Evolutionary conservation across 2,797 vertebrate species (phyloP).

Genomic region (Menidia menidia): DNA sequence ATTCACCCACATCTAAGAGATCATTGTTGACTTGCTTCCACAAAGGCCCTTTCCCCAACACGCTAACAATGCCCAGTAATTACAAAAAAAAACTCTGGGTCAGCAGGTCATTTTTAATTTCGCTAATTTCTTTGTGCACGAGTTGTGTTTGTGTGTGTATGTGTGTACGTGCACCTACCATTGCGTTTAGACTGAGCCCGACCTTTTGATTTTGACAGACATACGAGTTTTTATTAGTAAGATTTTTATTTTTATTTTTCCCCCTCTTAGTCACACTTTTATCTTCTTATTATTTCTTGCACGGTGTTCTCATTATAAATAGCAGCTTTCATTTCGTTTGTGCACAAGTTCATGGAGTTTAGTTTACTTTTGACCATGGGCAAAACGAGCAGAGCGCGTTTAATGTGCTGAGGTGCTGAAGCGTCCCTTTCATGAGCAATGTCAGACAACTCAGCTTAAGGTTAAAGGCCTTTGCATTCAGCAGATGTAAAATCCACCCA

Average conservation of each 20-base stretch:
- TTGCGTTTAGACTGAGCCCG: too few species aligned
- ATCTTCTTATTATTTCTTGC: not conserved
- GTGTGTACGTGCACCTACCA: too few species aligned
- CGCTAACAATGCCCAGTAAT: not conserved
- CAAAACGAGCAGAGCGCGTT: not conserved
- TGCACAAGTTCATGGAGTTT: not conserved
- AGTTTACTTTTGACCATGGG: not conserved
- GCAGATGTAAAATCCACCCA: not conserved
- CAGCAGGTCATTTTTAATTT: constrained; percentile 1
- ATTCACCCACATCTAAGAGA: constrained; percentile 6
- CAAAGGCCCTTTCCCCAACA: not conserved
- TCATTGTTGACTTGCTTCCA: not conserved
- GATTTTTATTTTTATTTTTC: not conserved
- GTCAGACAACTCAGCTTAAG: not conserved
- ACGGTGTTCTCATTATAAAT: not conserved
- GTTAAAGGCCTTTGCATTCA: not conserved
- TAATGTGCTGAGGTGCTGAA: not conserved
- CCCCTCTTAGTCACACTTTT: not conserved
- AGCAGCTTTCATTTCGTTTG: not conserved
- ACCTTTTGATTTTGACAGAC: too few species aligned
- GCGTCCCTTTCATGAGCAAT: not conserved
- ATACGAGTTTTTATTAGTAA: too few species aligned
- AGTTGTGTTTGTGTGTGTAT: too few species aligned
- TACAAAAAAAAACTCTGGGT: not conserved
- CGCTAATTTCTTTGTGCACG: not conserved